phyloP scores from a whole-genome alignment of 2,797 vertebrate genomes.

The Capromys pilorides region DNA sequence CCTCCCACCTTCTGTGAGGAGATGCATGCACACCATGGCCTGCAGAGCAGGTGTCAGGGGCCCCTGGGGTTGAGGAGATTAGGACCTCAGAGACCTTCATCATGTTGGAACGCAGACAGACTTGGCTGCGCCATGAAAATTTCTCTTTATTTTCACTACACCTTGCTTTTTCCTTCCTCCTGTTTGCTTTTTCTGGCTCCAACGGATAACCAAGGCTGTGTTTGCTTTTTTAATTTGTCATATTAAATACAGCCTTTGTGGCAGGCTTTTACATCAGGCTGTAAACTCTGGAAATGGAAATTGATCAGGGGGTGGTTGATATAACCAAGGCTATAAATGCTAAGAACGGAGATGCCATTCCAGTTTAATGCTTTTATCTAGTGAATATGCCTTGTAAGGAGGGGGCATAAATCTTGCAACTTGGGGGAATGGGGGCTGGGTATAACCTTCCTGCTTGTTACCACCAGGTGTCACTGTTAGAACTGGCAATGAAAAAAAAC shows the following conservation, averaged over 20 bases:
- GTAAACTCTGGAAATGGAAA: slow-evolving; percentile 82
- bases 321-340: slow-evolving; percentile 79
- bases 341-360: slow-evolving; percentile 77
- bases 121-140: background rate
- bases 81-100: background rate
- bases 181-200: slow-evolving; percentile 61
- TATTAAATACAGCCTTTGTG: slow-evolving; percentile 80
- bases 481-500: slow-evolving; percentile 48
- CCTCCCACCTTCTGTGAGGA: background rate
- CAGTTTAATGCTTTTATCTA: slow-evolving; percentile 80
- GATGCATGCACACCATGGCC: too few species aligned
- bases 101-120: background rate
- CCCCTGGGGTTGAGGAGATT: background rate
- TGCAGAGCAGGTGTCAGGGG: background rate
- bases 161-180: slow-evolving; percentile 52
- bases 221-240: slow-evolving; percentile 81
- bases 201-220: slow-evolving; percentile 69
- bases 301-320: slow-evolving; percentile 79
- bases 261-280: slow-evolving; percentile 78
- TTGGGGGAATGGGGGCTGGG: background rate
- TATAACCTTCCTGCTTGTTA: slow-evolving; percentile 52
- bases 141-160: background rate
- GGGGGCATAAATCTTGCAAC: slow-evolving; percentile 74
- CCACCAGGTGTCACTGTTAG: slow-evolving; percentile 82
- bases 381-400: slow-evolving; percentile 74